Base-by-base conservation (phyloP, 2,113 vertebrate species). In the Mirza zaza region DNA sequence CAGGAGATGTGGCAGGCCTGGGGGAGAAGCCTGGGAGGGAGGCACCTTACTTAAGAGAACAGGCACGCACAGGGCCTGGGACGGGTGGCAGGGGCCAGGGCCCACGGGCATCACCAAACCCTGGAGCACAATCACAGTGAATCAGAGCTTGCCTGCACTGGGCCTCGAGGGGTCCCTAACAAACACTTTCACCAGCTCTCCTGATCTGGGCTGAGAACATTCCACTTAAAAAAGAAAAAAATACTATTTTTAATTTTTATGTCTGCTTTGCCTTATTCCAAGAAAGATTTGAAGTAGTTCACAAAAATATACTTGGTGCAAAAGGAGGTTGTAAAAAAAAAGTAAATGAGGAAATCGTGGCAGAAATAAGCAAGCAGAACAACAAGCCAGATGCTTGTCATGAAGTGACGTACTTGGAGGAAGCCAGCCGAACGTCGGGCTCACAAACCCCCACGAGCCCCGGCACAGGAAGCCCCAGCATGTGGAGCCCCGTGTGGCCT, bases 391-490 rank as follows among this genome's bases (percentile, higher is more conserved):
- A n/a, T 10, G 23, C 23, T 75, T 12, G 8, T 39, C 3, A 34
- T 15, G 25, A 36, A 8, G n/a, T 13, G 13, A 32, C 5, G 17
- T 25, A 20, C 45, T 0, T 42, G 27, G 3, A 6, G 34, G 20
- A 6, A 27, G 20, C 12, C 61, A 27, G 14, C 32, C 1, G 3
- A 25, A 50, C 1, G 2, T 10, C 15, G 6, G 84, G 34, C 55
- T 25, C 59, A 25, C 52, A 50, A 77, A 3, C 21, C 2, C 6
- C 18, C n/a, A 42, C 3, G 55, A 61, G 80, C 39, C 45, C 6
- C 4, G 25, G 42, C 27, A 14, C 4, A 5, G 2, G n/a, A 6
- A 20, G 15, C 5, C 34, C 23, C 21, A 13, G 2, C 0, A 2
- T 32, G 9, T 27, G 6, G 73, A n/a, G 42, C 1, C 8, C 0